Conservation (phyloP, 1,140 invertebrate species). For the Harpegnathos saltator region DNA sequence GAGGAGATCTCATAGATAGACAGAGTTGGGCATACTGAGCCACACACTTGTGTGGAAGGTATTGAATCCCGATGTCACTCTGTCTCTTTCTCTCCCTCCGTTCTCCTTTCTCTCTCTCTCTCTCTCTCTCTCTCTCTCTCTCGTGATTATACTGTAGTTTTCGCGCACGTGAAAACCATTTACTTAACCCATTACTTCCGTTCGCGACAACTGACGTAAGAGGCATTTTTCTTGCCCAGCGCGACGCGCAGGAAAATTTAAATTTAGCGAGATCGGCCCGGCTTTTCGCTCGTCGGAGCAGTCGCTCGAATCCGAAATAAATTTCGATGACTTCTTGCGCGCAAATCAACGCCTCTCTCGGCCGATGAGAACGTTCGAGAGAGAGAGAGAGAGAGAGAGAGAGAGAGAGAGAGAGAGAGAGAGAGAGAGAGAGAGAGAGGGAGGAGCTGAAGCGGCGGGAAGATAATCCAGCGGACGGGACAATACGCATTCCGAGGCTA, state of each 20-base stretch:
- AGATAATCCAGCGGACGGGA: slow-evolving; percentile 70
- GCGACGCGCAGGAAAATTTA: background rate
- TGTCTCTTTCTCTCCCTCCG: no score
- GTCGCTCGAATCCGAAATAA: slow-evolving; percentile 13
- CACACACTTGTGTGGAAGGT: no score
- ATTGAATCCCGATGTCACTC: no score
- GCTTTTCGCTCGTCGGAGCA: background rate
- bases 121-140: no score
- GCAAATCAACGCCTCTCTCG: slow-evolving; percentile 17
- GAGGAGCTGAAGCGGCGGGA: slow-evolving; percentile 31
- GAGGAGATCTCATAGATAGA: background rate
- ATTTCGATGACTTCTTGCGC: slow-evolving; percentile 41
- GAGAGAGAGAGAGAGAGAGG: no score
- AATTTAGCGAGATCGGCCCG: background rate
- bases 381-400: no score
- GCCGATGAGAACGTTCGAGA: slow-evolving; percentile 17
- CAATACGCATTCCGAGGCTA: slow-evolving; percentile 82
- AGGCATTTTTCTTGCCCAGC: background rate
- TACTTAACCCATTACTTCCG: no score
- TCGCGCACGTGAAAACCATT: no score
- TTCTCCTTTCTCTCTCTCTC: no score
- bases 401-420: no score
- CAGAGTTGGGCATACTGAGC: background rate
- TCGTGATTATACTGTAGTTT: no score
- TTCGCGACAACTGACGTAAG: background rate